Evolutionary conservation across 1,140 invertebrate genomes (phyloP).

Genomic region (Leptoteleia sp.): DNA sequence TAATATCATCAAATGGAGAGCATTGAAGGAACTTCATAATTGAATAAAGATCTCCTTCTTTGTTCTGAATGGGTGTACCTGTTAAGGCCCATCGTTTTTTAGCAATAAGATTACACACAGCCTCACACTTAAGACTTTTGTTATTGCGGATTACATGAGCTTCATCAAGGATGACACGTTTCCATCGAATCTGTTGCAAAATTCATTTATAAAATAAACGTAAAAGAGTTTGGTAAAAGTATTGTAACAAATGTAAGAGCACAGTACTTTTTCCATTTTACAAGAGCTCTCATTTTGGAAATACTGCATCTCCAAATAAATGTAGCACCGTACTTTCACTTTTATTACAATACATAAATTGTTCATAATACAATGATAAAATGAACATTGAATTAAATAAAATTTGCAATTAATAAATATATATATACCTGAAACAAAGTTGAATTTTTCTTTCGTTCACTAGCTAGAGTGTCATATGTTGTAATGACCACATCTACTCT

Average conservation of each 20-base stretch:
- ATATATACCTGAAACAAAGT: slow-evolving; percentile 43
- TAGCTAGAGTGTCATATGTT: slow-evolving; percentile 86
- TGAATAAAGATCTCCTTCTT: slow-evolving; percentile 93
- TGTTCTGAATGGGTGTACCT: slow-evolving; percentile 97
- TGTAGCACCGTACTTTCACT: too few species aligned
- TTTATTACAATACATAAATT: too few species aligned
- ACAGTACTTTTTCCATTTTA: too few species aligned
- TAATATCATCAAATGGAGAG: slow-evolving; percentile 93
- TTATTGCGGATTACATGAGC: slow-evolving; percentile 95
- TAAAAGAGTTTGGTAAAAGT: too few species aligned
- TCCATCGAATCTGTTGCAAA: slow-evolving; percentile 86
- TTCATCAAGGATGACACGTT: slow-evolving; percentile 95
- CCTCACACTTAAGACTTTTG: slow-evolving; percentile 87
- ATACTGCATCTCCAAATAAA: too few species aligned
- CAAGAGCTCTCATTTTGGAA: too few species aligned
- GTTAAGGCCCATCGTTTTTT: slow-evolving; percentile 92
- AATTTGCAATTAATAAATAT: too few species aligned
- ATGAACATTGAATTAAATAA: too few species aligned
- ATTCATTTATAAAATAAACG: too few species aligned
- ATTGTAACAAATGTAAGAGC: too few species aligned
- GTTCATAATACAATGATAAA: too few species aligned
- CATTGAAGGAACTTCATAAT: slow-evolving; percentile 92
- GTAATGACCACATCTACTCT: slow-evolving; percentile 88
- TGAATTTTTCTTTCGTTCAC: slow-evolving; percentile 80
- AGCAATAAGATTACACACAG: slow-evolving; percentile 85